phyloP scores from a whole-genome alignment of 2,113 vertebrate genomes.

The Phasianus colchicus region DNA sequence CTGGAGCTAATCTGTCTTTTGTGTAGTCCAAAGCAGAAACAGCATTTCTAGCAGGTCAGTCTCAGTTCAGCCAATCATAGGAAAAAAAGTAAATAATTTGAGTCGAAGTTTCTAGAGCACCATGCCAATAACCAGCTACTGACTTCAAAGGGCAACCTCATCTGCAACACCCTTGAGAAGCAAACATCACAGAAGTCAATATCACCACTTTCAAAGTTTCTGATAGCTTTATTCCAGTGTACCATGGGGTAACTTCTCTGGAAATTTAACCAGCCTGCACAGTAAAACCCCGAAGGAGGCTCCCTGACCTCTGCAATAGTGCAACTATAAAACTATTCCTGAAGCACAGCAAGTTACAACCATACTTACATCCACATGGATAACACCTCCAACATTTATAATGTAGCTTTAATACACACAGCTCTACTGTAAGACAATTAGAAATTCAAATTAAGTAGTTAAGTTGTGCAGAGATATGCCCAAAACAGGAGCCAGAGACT shows the following conservation, averaged over 20 bases:
- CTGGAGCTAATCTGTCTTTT: not conserved
- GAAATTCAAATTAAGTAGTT: not conserved
- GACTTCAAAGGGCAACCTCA: not conserved
- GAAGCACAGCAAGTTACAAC: not conserved
- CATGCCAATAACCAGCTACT: not conserved
- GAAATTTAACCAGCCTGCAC: not conserved
- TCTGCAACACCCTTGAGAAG: not conserved
- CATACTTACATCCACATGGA: not conserved
- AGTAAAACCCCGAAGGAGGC: not conserved
- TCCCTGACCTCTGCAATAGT: not conserved
- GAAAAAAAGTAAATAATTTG: not conserved
- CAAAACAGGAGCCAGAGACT: not conserved
- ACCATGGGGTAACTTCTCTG: not conserved
- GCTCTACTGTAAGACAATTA: not conserved
- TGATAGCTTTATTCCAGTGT: not conserved
- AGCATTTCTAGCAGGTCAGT: not conserved
- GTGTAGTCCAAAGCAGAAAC: not conserved
- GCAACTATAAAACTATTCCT: not conserved
- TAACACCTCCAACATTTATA: not conserved
- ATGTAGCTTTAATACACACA: not conserved
- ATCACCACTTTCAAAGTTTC: not conserved
- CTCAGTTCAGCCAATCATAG: not conserved
- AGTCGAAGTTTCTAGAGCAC: not conserved
- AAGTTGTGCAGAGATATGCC: fast-evolving
- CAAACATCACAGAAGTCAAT: conserved; percentile 4